Evolutionary conservation across 1,140 invertebrate genomes (phyloP).

Genomic region (Leguminivora glycinivorella): DNA sequence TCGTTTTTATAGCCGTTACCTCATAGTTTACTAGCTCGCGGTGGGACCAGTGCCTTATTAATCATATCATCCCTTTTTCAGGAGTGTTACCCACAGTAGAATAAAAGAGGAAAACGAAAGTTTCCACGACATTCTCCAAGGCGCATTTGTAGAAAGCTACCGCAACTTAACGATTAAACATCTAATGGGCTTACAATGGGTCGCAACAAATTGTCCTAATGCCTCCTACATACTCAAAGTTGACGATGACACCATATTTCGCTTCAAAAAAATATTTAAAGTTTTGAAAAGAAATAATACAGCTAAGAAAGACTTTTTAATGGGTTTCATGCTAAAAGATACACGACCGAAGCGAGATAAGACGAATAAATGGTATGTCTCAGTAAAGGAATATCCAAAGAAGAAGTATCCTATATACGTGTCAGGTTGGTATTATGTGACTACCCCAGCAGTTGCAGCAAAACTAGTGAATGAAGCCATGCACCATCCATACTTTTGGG

Average conservation of each 20-base stretch:
- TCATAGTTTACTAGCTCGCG: too few relatives aligned
- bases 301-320: conserved; percentile 70
- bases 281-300: conserved; percentile 54
- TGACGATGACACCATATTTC: conserved; percentile 92
- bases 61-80: conserved; percentile 40
- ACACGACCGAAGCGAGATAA: conserved; percentile 83
- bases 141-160: conserved; percentile 90
- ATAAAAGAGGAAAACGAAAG: conserved; percentile 80
- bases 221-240: conserved; percentile 90
- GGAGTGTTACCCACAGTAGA: conserved; percentile 80
- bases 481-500: conserved; percentile 86
- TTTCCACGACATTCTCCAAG: conserved; percentile 88
- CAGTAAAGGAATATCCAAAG: conserved; percentile 81
- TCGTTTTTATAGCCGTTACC: too few relatives aligned
- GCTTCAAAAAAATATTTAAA: conserved; percentile 83
- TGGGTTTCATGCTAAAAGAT: conserved; percentile 85
- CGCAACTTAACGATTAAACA: conserved; percentile 93
- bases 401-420: conserved; percentile 86
- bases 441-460: conserved; percentile 80
- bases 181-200: conserved; percentile 92
- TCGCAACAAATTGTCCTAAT: conserved; percentile 81
- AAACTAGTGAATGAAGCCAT: conserved; percentile 76
- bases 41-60: too few relatives aligned
- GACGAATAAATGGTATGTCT: conserved; percentile 90
- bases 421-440: conserved; percentile 92